Conservation (phyloP, 2,113 vertebrate species). For the Gavia stellata region DNA sequence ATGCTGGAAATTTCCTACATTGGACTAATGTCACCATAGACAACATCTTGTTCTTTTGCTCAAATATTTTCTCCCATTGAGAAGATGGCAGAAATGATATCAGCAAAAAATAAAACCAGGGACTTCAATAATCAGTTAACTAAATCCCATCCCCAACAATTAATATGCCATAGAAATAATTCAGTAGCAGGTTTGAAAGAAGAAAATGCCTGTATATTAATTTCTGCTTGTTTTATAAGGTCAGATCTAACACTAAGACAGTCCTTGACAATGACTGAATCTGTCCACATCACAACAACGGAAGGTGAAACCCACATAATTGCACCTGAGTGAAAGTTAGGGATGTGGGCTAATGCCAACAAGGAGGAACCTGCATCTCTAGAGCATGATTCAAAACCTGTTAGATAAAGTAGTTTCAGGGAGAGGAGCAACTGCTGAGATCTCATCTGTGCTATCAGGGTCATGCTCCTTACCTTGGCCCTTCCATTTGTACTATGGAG, state of each 20-base stretch:
- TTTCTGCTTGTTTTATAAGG: neutral
- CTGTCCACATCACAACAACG: neutral
- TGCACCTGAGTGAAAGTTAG: neutral
- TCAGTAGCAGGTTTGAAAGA: neutral
- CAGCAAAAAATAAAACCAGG: neutral
- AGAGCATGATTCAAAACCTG: neutral
- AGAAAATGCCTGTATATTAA: neutral
- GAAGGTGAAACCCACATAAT: neutral
- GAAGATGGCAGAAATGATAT: neutral
- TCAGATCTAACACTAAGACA: neutral
- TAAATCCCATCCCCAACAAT: neutral
- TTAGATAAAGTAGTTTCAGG: neutral
- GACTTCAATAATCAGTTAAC: neutral
- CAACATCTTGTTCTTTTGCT: neutral
- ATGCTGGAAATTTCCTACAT: neutral
- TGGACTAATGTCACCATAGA: neutral
- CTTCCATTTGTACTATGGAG: neutral
- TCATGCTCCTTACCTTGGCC: neutral
- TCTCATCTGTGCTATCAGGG: neutral
- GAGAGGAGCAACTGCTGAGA: neutral
- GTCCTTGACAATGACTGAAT: neutral
- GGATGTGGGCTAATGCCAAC: neutral
- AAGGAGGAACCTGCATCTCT: neutral
- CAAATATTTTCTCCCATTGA: neutral
- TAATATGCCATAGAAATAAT: neutral